Percentiles rank a stretch among this genome's conserved stretches.
Evolutionary conservation across 2,888 invertebrate genomes (phyloP).

Genomic region (Ichneumon xanthorius): DNA sequence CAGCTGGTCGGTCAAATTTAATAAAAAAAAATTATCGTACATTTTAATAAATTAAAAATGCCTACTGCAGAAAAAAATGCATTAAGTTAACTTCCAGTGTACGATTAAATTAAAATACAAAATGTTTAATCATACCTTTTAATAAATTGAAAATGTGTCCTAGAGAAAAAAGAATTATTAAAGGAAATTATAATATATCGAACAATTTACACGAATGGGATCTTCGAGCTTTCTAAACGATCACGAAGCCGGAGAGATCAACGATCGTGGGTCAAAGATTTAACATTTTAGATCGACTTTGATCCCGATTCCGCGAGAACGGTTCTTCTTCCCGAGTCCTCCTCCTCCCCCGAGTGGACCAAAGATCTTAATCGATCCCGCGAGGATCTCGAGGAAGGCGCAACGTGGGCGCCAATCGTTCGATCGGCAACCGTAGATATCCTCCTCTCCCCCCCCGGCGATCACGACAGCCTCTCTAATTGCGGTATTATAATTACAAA

Average conservation of each 20-base stretch:
- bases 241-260: conserved; percentile 10
- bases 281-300: conserved; percentile 57
- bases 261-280: conserved; percentile 21
- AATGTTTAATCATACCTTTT: too few relatives aligned
- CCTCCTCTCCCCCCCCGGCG: conserved; percentile 70
- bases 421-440: conserved; percentile 48
- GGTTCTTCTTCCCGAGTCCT: background rate
- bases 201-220: background rate
- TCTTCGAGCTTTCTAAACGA: background rate
- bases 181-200: background rate
- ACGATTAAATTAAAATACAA: too few relatives aligned
- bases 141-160: too few relatives aligned
- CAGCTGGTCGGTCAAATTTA: too few relatives aligned
- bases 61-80: too few relatives aligned
- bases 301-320: conserved; percentile 37
- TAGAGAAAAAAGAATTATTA: too few relatives aligned
- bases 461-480: conserved; percentile 83
- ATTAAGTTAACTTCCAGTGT: too few relatives aligned
- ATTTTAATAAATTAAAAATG: too few relatives aligned
- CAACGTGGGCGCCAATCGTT: conserved; percentile 24
- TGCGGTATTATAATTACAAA: conserved; percentile 84
- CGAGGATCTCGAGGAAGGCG: conserved; percentile 5
- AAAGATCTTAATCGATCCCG: conserved; percentile 51
- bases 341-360: conserved; percentile 4
- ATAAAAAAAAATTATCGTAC: too few relatives aligned